These are phyloP conservation scores for Trachemys scripta DNA, from an alignment of 2,113 vertebrate species.

Conservation along the genomic window DNA sequence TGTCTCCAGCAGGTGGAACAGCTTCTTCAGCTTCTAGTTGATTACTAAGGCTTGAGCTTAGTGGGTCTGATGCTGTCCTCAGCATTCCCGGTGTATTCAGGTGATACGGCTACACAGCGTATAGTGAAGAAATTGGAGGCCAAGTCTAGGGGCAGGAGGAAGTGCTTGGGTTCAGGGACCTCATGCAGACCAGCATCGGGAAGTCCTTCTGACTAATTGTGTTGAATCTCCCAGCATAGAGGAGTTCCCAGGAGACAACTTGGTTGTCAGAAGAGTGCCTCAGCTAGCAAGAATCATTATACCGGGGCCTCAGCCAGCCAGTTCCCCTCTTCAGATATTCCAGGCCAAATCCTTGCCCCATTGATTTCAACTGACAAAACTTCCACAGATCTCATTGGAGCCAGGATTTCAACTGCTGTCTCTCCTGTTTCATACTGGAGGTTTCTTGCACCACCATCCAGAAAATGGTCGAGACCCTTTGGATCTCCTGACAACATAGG, in stretches of 20 bases:
- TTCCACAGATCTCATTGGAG: not conserved
- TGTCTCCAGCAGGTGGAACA: not conserved
- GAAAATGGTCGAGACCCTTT: not conserved
- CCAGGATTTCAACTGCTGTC: not conserved
- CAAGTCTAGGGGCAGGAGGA: not conserved
- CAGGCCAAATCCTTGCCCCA: not conserved
- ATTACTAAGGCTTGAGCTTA: no score
- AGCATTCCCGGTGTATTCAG: not conserved
- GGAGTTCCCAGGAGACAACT: not conserved
- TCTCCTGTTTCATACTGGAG: not conserved
- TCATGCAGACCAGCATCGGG: not conserved
- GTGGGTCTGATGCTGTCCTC: not conserved
- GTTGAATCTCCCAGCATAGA: not conserved
- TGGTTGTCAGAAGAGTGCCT: not conserved
- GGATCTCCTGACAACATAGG: not conserved
- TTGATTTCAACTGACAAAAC: not conserved
- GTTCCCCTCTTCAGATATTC: not conserved
- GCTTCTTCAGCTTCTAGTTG: not conserved
- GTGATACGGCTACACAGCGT: not conserved
- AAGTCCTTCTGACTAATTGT: fast-evolving
- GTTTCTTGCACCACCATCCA: not conserved
- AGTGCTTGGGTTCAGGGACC: not conserved
- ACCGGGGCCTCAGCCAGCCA: not conserved
- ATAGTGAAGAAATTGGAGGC: fast-evolving
- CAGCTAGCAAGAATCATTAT: not conserved